Percentiles rank a stretch among this genome's conserved stretches.
Evolutionary conservation across 2,888 invertebrate genomes (phyloP).

Genomic region (Volucella bombylans): DNA sequence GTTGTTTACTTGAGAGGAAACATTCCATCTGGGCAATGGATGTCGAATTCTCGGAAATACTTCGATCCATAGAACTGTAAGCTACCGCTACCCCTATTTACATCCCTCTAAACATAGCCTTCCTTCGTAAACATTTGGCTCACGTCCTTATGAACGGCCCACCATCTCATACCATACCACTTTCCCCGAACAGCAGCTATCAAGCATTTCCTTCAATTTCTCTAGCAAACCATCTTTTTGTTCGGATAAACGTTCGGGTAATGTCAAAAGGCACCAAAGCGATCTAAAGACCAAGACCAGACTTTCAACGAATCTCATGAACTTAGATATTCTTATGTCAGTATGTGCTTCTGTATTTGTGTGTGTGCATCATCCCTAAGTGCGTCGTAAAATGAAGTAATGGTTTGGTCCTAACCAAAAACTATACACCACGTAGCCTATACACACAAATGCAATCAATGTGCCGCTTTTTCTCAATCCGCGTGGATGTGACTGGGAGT

Average conservation of each 20-base stretch:
- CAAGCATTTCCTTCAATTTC: slow-evolving; percentile 35
- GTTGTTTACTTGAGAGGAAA: slow-evolving; percentile 65
- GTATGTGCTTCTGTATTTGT: slow-evolving; percentile 5
- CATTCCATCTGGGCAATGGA: slow-evolving; percentile 38
- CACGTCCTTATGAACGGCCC: slow-evolving; percentile 40
- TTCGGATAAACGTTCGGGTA: slow-evolving; percentile 58
- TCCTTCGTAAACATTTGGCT: slow-evolving; percentile 16
- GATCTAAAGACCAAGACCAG: slow-evolving; percentile 42
- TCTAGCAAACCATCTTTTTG: slow-evolving; percentile 58
- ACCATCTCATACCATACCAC: slow-evolving; percentile 5
- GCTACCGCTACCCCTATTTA: background rate
- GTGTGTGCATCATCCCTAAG: slow-evolving; percentile 52
- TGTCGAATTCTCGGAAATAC: slow-evolving; percentile 40
- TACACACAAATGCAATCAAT: slow-evolving; percentile 73
- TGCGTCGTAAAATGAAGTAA: slow-evolving; percentile 68
- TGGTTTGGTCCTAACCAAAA: slow-evolving; percentile 49
- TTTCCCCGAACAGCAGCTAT: slow-evolving; percentile 5
- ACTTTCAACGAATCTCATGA: slow-evolving; percentile 39
- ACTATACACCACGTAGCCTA: slow-evolving; percentile 57
- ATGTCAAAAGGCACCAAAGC: slow-evolving; percentile 69
- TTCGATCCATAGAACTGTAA: slow-evolving; percentile 45
- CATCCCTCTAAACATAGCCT: background rate
- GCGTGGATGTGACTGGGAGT: background rate
- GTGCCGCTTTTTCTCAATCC: slow-evolving; percentile 15
- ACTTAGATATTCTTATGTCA: background rate